Evolutionary conservation across 92 coral and sea anemone species (phyloP), one percentile per base, ranked within the genome.

Genomic region (Porites divaricata): DNA sequence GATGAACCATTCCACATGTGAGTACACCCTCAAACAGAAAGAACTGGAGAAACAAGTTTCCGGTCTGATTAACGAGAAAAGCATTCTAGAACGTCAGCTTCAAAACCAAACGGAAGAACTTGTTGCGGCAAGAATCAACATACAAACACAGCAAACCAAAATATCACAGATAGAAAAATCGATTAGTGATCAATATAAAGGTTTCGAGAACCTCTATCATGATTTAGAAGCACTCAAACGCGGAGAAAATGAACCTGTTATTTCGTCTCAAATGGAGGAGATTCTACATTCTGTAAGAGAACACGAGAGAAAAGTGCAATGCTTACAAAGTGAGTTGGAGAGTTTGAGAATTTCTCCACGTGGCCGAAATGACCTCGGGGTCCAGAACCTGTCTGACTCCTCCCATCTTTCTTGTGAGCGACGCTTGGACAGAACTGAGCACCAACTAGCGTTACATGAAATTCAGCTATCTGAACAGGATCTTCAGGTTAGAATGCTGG

Each of bases 401-500:
- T 54, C 59, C 59, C 59, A 54, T 54, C 59, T 10, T 54, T 11
- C 59, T 8, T 54, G 59, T 7, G 91, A 80, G 72, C 72, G 83
- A 22, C 93, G 93, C 20, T 81, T 90, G 57, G 88, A 73, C 6
- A 58, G 87, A 8, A 84, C 70, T 19, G 96, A 93, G 63, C 91
- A 93, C 59, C 88, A 79, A 20, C 79, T 83, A 17, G 75, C 89
- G 1, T 77, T 90, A 8, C 88, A 81, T 19, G 94, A 91, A n/a
- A 87, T 88, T 65, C 92, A 81, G 50, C 67, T 88, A 61, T 81
- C 91, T 1, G 94, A 91, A 12, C 87, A 88, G 9, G 90, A 88
- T 67, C 21, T 75, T 4, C 71, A 80, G 81, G 70, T 88, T 48
- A 65, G 58, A 23, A 85, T 76, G 80, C 65, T 91, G 14, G 91